phyloP scores from a whole-genome alignment of 1,140 invertebrate species.

The Drosophila nigrodunni region DNA sequence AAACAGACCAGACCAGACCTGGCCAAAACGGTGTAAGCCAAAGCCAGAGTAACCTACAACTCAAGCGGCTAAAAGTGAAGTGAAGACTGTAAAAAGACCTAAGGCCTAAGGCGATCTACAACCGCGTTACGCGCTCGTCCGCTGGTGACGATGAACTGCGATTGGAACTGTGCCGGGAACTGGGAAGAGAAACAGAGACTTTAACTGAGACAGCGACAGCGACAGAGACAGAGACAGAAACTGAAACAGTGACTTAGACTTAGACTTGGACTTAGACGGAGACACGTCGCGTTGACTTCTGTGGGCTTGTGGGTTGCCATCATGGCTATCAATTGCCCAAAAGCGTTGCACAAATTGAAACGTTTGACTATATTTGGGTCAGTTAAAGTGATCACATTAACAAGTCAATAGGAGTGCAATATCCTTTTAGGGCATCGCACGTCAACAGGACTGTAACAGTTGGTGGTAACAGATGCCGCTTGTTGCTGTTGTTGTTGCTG shows the following conservation, averaged over 20 bases:
- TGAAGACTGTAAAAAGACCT: slow-evolving; percentile 43
- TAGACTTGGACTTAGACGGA: slow-evolving; percentile 1
- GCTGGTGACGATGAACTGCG: slow-evolving; percentile 77
- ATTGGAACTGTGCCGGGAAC: slow-evolving; percentile 30
- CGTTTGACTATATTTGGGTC: slow-evolving; percentile 83
- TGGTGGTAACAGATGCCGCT: slow-evolving; percentile 48
- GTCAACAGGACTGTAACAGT: slow-evolving; percentile 65
- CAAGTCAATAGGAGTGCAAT: slow-evolving; percentile 81
- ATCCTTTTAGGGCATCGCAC: slow-evolving; percentile 82
- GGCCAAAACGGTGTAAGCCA: too few species aligned
- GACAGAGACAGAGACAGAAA: slow-evolving; percentile 12
- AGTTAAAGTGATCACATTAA: slow-evolving; percentile 83
- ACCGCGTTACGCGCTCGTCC: slow-evolving; percentile 73
- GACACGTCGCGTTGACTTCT: slow-evolving; percentile 45
- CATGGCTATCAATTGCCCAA: slow-evolving; percentile 79
- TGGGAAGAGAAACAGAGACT: slow-evolving; percentile 9
- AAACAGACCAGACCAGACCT: slow-evolving; percentile 5
- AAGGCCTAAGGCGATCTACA: slow-evolving; percentile 58
- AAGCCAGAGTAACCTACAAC: slow-evolving; percentile 34
- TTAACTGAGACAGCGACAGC: slow-evolving; percentile 11
- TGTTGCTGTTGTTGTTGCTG: slow-evolving; percentile 13
- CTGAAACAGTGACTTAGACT: slow-evolving; percentile 17
- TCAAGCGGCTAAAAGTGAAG: slow-evolving; percentile 43
- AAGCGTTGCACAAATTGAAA: slow-evolving; percentile 82
- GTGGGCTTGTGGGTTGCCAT: slow-evolving; percentile 38